phyloP scores from a whole-genome alignment of 2,888 invertebrate species.

The Lapara coniferarum region DNA sequence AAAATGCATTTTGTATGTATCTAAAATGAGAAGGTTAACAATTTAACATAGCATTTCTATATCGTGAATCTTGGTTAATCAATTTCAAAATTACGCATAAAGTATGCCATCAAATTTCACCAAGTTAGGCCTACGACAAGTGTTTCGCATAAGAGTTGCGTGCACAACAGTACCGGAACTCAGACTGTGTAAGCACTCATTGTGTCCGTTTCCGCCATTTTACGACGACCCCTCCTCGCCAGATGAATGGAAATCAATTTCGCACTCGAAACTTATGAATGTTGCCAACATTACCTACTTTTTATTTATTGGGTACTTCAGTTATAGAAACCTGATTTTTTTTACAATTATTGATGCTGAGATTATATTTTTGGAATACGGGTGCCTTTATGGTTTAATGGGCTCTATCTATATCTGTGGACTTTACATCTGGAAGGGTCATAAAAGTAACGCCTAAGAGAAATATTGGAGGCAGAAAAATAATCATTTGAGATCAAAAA shows the following conservation, averaged over 20 bases:
- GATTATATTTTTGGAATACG: background rate
- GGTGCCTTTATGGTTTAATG: background rate
- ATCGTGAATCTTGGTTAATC: no score
- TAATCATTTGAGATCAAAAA: no score
- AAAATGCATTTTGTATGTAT: no score
- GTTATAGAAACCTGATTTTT: slow-evolving; percentile 1
- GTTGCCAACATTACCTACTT: slow-evolving; percentile 22
- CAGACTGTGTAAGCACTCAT: slow-evolving; percentile 61
- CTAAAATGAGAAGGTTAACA: no score
- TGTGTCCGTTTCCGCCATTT: slow-evolving; percentile 75
- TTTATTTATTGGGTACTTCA: slow-evolving; percentile 7
- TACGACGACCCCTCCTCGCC: slow-evolving; percentile 47
- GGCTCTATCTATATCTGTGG: no score
- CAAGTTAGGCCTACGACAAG: background rate
- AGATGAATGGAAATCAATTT: slow-evolving; percentile 59
- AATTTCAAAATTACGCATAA: no score
- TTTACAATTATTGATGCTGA: background rate
- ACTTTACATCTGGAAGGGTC: background rate
- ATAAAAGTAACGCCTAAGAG: no score
- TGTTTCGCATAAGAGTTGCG: slow-evolving; percentile 32
- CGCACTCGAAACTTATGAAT: slow-evolving; percentile 34
- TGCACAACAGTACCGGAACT: slow-evolving; percentile 70
- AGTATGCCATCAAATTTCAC: no score
- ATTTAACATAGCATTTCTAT: no score
- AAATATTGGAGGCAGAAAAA: no score